Base-by-base conservation (phyloP, 2,797 vertebrate genomes). In the Rhabdophis nuchalis region DNA sequence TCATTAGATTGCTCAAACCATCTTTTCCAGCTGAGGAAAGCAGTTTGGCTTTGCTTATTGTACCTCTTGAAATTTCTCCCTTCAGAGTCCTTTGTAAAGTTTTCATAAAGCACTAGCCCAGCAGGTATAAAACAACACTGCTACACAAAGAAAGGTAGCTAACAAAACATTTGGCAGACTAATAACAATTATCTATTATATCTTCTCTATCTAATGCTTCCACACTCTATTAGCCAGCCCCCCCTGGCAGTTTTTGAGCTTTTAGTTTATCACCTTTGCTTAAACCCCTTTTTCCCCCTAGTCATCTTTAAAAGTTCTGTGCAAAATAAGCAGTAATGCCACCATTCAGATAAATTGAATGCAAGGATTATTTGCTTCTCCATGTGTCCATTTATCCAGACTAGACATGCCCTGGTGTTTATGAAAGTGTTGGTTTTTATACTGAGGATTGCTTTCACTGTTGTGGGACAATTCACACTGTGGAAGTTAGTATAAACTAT, bases 121-220 rank as follows among this genome's bases (percentile, higher is more conserved):
- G 88, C 92, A 90, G 52, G 82, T 92, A 92, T 90, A 90, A 92
- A 92, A 90, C 82, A 89, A 52, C 61, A 87, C 72, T 77, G 88
- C 56, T 87, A 90, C 52, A 87, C 85, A 92, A 90, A 92, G 58
- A 61, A 57, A 86, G 53, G 86, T 72, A 90, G 85, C 88, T 90
- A 87, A 87, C 53, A 86, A 90, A 90, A 90, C 53, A 92, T 92
- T 92, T 92, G 92, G 85, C 88, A 92, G 82, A 41, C 50, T 61
- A 77, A 54, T 86, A 92, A 68, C 88, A 92, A 90, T 92, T 90
- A 58, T 85, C 85, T 41, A 87, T 92, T 92, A 87, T 87, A 92
- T 90, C 60, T 90, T 92, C 60, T 58, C 60, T 92, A 36, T 29
- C 85, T 92, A 90, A 92, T 90, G 85, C 60, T 87, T 90, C 85